phyloP scores from a whole-genome alignment of 2,113 vertebrate genomes.

The Neotoma lepida region DNA sequence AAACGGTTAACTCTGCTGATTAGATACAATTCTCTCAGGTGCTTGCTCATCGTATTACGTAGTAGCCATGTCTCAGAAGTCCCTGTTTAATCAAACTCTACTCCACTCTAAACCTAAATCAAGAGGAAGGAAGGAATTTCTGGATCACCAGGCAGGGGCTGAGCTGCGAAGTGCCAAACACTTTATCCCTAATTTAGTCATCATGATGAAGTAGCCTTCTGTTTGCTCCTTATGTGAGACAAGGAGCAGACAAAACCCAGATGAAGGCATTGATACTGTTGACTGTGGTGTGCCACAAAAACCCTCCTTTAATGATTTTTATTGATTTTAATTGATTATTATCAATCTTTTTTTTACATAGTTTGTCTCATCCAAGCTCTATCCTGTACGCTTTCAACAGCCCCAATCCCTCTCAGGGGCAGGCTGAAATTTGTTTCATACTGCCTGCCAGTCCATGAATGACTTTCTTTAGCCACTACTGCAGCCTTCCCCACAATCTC shows the following conservation, averaged over 20 bases:
- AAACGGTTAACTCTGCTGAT: background rate
- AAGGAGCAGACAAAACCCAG: background rate
- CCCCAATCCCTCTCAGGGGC: fast-evolving
- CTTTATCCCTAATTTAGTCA: background rate
- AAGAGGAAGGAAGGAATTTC: background rate
- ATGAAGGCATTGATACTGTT: background rate
- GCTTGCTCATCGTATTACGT: background rate
- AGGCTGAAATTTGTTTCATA: background rate
- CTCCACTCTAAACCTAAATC: background rate
- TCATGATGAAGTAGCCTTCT: background rate
- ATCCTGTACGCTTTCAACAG: background rate
- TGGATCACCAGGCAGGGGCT: background rate
- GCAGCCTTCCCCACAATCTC: background rate
- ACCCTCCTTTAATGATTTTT: background rate
- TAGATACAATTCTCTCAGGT: background rate
- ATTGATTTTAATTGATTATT: background rate
- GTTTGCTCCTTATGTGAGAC: background rate
- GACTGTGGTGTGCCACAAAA: background rate
- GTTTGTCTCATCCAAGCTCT: too few relatives aligned
- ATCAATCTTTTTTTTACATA: background rate
- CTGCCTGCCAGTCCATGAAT: background rate
- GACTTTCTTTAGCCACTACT: background rate
- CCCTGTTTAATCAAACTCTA: background rate
- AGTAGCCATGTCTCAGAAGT: background rate
- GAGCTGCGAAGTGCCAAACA: background rate